phyloP scores from a whole-genome alignment of 1,140 invertebrate genomes.

The Hyposmocoma kahamanoa region DNA sequence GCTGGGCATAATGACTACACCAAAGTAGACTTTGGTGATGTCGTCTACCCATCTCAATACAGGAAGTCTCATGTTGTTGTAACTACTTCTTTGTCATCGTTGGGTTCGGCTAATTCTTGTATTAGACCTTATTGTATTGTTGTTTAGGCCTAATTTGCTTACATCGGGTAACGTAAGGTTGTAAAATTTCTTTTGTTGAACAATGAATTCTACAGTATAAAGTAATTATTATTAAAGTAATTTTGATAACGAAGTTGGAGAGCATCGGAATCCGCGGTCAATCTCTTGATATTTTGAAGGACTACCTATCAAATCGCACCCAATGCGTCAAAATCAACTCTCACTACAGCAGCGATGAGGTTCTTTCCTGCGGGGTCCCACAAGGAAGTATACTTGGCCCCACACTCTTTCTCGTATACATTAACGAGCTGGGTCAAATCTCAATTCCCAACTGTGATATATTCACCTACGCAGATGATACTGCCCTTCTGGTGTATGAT shows the following conservation, averaged over 20 bases:
- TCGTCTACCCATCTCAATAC: no score
- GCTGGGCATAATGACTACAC: no score
- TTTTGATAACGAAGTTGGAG: background rate
- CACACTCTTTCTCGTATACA: conserved; percentile 1
- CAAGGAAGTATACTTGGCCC: conserved; percentile 7
- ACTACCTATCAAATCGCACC: background rate
- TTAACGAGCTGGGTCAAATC: background rate
- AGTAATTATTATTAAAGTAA: no score
- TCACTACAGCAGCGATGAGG: background rate
- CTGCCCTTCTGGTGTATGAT: background rate
- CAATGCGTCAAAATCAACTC: background rate
- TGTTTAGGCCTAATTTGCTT: no score
- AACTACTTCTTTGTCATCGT: no score
- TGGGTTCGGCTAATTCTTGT: no score
- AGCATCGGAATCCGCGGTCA: background rate
- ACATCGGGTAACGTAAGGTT: no score
- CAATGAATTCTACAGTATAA: no score
- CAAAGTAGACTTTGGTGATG: no score
- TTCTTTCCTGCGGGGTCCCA: background rate
- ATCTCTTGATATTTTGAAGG: background rate
- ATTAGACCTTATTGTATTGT: no score
- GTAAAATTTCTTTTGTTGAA: no score
- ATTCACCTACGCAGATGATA: conserved; percentile 3
- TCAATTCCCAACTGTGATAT: background rate
- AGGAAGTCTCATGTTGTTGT: no score